Percentiles rank a stretch among this genome's conserved stretches.
Evolutionary conservation across 2,888 invertebrate species (phyloP).

Genomic region (Eupithecia tripunctaria): DNA sequence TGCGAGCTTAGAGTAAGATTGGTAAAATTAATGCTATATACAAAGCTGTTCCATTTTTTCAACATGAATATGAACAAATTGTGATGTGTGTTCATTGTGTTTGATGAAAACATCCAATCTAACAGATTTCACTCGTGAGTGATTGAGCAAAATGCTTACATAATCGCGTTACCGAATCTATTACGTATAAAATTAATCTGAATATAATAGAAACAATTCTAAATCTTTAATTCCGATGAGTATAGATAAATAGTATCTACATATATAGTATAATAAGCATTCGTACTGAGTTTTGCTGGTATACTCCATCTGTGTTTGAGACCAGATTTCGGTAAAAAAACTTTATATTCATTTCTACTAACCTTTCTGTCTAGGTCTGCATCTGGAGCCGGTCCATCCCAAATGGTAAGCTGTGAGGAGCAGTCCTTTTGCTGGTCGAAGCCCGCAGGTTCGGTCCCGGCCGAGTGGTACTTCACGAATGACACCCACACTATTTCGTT

Average conservation of each 20-base stretch:
- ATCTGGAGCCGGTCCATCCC: conserved; percentile 88
- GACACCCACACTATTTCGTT: conserved; percentile 93
- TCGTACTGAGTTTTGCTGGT: no score
- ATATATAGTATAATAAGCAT: no score
- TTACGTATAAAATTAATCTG: no score
- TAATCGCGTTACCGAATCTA: not conserved
- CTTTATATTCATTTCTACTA: conserved; percentile 16
- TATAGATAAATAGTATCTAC: no score
- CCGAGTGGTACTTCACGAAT: conserved; percentile 92
- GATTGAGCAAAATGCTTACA: not conserved
- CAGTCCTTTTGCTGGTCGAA: conserved; percentile 88
- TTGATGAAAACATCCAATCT: not conserved
- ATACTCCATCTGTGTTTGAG: no score
- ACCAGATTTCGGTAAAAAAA: not conserved
- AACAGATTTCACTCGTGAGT: not conserved
- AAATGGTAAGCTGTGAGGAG: conserved; percentile 89
- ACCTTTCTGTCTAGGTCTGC: conserved; percentile 81
- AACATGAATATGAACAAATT: not conserved
- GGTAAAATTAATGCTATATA: not conserved
- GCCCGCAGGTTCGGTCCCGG: conserved; percentile 86
- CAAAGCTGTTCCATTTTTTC: not conserved
- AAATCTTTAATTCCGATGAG: no score
- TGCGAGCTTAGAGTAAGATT: no score
- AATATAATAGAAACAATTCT: no score
- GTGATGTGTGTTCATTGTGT: not conserved